A percentile compares a stretch with the other conserved stretches of the same genome.
Evolutionary conservation across 1,140 invertebrate genomes (phyloP).

Genomic region (Magallana angulata): DNA sequence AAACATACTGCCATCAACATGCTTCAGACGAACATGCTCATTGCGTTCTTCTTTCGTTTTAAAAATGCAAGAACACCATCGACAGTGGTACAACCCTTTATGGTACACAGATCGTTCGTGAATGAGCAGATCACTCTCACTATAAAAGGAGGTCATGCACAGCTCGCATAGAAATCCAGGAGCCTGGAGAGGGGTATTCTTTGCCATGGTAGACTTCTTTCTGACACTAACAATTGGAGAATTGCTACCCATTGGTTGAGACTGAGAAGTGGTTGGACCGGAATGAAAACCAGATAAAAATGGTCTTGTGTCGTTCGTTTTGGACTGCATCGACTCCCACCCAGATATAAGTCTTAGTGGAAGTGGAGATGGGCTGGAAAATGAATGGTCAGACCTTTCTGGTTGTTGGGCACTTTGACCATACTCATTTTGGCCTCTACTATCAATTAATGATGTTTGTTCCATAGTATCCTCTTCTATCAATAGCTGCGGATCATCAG

Average conservation of each 20-base stretch:
- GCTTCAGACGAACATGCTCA: background rate
- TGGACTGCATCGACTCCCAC: background rate
- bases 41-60: conserved; percentile 9
- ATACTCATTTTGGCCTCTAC: background rate
- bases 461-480: conserved; percentile 1
- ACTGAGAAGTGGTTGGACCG: background rate
- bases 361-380: background rate
- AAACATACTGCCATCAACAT: conserved; percentile 20
- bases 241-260: background rate
- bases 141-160: conserved; percentile 9
- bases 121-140: background rate
- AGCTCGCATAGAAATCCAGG: conserved; percentile 4
- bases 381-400: background rate
- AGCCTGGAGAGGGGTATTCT: conserved; percentile 1
- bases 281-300: background rate
- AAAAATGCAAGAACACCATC: conserved; percentile 5
- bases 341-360: background rate
- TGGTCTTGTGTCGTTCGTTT: background rate
- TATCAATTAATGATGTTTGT: background rate
- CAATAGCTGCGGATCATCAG: background rate
- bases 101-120: conserved; percentile 5
- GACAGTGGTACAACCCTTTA: background rate
- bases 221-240: background rate
- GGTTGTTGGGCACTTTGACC: no score
- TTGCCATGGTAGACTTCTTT: background rate